Evolutionary conservation across 2,888 invertebrate genomes (phyloP).

Genomic region (Dynastes tityus): DNA sequence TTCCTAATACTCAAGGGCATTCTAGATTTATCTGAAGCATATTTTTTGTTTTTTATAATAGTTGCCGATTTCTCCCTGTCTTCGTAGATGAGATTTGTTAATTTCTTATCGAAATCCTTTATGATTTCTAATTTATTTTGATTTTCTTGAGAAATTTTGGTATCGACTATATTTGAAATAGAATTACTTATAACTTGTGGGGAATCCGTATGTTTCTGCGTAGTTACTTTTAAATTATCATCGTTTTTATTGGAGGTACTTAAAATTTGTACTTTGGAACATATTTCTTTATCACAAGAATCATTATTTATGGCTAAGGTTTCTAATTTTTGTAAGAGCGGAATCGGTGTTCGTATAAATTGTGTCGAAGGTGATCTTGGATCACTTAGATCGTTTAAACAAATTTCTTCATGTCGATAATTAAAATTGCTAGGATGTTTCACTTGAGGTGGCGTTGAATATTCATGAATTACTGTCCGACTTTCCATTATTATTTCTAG

Average conservation of each 20-base stretch:
- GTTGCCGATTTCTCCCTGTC: constrained; percentile 67
- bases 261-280: background rate
- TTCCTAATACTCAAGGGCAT: constrained; percentile 65
- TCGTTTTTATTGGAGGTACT: background rate
- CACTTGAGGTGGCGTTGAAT: background rate
- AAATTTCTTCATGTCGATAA: background rate
- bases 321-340: constrained; percentile 17
- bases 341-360: constrained; percentile 17
- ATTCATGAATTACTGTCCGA: background rate
- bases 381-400: constrained; percentile 1
- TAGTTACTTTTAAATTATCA: background rate
- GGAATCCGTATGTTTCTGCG: background rate
- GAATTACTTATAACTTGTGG: background rate
- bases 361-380: constrained; percentile 15
- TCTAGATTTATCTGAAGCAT: constrained; percentile 58
- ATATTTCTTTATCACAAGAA: too few relatives aligned
- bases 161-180: background rate
- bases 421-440: background rate
- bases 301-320: background rate
- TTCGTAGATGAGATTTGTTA: constrained; percentile 76
- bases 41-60: constrained; percentile 51
- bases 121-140: constrained; percentile 54
- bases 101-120: constrained; percentile 68
- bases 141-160: background rate
- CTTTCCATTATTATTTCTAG: too few relatives aligned